phyloP scores from a whole-genome alignment of 1,140 invertebrate species.

The Chymomyza costata region DNA sequence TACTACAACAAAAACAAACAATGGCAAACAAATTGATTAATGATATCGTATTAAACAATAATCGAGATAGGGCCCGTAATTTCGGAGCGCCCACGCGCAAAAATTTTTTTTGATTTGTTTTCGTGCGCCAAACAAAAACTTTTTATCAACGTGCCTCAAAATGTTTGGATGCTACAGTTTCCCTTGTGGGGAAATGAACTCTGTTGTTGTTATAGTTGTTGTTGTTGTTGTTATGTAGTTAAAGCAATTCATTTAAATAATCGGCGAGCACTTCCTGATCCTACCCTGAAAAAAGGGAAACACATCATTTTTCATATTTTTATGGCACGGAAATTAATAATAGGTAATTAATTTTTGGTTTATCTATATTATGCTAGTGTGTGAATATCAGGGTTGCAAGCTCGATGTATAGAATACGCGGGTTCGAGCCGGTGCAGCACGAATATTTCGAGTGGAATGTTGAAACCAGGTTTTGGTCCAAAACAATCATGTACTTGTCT shows the following conservation, averaged over 20 bases:
- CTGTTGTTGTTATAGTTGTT: slow-evolving; percentile 10
- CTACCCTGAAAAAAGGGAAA: slow-evolving; percentile 43
- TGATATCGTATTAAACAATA: slow-evolving; percentile 71
- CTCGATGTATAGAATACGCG: no score
- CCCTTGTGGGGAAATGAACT: no score
- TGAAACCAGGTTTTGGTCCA: no score
- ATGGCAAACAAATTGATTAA: slow-evolving; percentile 72
- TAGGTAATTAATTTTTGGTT: slow-evolving; percentile 64
- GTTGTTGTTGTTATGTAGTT: slow-evolving; percentile 25
- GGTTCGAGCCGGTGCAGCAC: no score
- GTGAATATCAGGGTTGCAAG: no score
- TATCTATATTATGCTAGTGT: no score
- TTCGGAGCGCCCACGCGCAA: slow-evolving; percentile 50
- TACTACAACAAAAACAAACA: slow-evolving; percentile 48
- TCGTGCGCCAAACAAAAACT: slow-evolving; percentile 17
- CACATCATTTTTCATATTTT: slow-evolving; percentile 70
- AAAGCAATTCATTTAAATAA: slow-evolving; percentile 72
- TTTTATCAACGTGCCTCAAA: slow-evolving; percentile 37
- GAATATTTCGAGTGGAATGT: no score
- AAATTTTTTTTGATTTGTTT: no score
- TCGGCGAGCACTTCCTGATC: slow-evolving; percentile 54
- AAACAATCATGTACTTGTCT: no score
- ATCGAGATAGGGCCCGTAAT: slow-evolving; percentile 63
- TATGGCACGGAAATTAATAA: slow-evolving; percentile 61
- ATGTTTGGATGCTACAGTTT: no score